phyloP scores from a whole-genome alignment of 2,113 vertebrate species.

The Lophochroa leadbeateri region DNA sequence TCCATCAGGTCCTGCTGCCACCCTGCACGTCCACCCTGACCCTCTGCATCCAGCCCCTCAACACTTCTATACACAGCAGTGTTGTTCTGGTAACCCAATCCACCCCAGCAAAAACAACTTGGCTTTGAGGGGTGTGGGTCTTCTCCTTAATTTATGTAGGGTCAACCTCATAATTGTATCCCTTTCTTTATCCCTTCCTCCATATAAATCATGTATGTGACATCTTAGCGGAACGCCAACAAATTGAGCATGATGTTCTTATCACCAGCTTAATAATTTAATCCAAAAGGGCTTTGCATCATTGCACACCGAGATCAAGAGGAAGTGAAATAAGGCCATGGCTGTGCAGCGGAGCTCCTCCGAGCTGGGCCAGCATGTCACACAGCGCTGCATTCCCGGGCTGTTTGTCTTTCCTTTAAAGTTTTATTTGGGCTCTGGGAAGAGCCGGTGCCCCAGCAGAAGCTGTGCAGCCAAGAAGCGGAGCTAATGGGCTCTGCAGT shows the following conservation, averaged over 20 bases:
- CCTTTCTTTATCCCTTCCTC: constrained; percentile 9
- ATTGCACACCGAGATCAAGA: neutral
- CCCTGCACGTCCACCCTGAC: neutral
- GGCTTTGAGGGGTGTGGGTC: neutral
- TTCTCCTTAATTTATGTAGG: constrained; percentile 16
- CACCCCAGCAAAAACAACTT: neutral
- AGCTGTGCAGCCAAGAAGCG: neutral
- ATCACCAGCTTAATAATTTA: neutral
- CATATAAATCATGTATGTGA: constrained; percentile 22
- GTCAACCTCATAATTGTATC: neutral
- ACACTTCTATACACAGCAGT: neutral
- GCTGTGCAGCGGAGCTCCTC: neutral
- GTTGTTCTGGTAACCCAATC: neutral
- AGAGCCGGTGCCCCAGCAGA: neutral
- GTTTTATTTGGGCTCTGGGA: neutral
- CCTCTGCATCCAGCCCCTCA: neutral
- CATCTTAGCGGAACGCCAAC: neutral
- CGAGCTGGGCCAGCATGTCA: neutral
- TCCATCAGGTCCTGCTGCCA: neutral
- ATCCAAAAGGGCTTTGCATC: neutral
- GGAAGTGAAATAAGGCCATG: neutral
- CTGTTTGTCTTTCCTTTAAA: neutral
- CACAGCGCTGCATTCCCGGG: neutral
- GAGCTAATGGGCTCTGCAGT: neutral
- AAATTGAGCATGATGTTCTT: constrained; percentile 35